A percentile compares a stretch with the other conserved stretches of the same genome.
Conservation (phyloP, 1,140 invertebrate genomes). For the Metaphire vulgaris region DNA sequence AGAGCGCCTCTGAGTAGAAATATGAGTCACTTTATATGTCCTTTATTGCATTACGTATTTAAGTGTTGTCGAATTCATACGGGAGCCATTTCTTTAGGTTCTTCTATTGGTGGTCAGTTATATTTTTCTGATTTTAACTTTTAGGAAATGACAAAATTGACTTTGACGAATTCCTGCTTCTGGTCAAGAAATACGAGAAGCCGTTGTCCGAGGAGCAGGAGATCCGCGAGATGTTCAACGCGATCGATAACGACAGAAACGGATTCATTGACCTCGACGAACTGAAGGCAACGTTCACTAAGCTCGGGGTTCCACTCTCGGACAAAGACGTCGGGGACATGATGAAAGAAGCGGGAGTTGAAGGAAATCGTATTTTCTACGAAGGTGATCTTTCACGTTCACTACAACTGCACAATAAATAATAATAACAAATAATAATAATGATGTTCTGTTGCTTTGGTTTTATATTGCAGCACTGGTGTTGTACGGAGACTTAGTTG, state of each 20-base stretch:
- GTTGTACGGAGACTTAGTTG: too few species aligned
- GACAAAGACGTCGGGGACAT: constrained; percentile 32
- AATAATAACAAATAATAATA: too few species aligned
- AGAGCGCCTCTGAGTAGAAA: too few species aligned
- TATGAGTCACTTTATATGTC: too few species aligned
- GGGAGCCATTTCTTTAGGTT: too few species aligned
- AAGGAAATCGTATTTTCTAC: constrained; percentile 23
- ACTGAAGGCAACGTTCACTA: constrained; percentile 24
- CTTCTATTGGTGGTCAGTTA: too few species aligned
- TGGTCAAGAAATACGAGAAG: not conserved
- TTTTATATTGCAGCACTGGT: too few species aligned
- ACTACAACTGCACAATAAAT: too few species aligned
- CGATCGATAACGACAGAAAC: constrained; percentile 32
- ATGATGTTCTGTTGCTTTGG: too few species aligned
- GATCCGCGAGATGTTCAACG: constrained; percentile 26
- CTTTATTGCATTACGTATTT: too few species aligned
- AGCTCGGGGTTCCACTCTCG: constrained; percentile 29
- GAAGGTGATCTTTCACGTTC: constrained; percentile 27
- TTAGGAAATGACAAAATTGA: constrained; percentile 14
- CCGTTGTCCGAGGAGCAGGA: constrained; percentile 20
- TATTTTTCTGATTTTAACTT: too few species aligned
- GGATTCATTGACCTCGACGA: constrained; percentile 30
- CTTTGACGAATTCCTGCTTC: constrained; percentile 15
- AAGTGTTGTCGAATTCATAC: too few species aligned
- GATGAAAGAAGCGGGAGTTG: constrained; percentile 30